Conservation (phyloP, 2,797 vertebrate species). For the Rhinogobio ventralis region DNA sequence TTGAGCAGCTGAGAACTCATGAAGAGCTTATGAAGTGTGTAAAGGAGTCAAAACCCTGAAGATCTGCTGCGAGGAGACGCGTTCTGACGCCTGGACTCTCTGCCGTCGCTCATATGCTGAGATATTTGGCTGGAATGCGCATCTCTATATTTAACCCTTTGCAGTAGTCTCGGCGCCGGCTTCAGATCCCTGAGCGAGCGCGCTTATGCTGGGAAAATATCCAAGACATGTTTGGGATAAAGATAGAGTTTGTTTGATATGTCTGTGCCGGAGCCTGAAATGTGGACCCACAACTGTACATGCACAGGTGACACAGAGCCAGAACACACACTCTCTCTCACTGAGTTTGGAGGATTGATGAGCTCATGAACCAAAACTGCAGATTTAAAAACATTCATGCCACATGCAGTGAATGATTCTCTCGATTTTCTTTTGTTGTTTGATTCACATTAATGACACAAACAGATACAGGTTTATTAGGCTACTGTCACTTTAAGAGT, state of each 20-base stretch:
- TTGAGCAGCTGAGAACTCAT: too few relatives aligned
- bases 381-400: too few relatives aligned
- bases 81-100: background rate
- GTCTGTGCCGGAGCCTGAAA: slow-evolving; percentile 41
- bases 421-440: too few relatives aligned
- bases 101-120: slow-evolving; percentile 20
- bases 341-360: too few relatives aligned
- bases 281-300: slow-evolving; percentile 39
- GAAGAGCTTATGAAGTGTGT: too few relatives aligned
- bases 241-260: slow-evolving; percentile 59
- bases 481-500: too few relatives aligned
- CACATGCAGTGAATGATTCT: too few relatives aligned
- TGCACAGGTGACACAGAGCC: background rate
- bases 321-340: too few relatives aligned
- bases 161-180: slow-evolving; percentile 51
- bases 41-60: background rate
- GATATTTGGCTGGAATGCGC: slow-evolving; percentile 48
- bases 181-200: slow-evolving; percentile 54
- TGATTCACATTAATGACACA: too few relatives aligned
- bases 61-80: background rate
- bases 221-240: slow-evolving; percentile 59
- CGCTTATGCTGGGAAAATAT: slow-evolving; percentile 58
- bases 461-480: too few relatives aligned
- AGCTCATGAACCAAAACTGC: too few relatives aligned
- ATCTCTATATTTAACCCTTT: slow-evolving; percentile 63